phyloP scores from a whole-genome alignment of 2,113 vertebrate species.

The Tupaia tana region DNA sequence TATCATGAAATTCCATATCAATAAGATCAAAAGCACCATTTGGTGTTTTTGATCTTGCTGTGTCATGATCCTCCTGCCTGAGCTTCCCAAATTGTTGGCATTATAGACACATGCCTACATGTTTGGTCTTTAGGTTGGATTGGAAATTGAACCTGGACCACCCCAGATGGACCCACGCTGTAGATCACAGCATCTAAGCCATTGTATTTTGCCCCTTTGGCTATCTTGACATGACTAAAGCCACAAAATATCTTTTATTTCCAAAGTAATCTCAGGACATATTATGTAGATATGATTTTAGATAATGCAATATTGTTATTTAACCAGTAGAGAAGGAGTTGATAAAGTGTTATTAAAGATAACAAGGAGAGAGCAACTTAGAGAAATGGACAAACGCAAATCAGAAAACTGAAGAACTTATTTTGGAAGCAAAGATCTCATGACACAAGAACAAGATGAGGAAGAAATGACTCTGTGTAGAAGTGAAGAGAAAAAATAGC shows the following conservation, averaged over 20 bases:
- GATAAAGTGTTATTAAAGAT: not conserved
- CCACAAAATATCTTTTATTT: not conserved
- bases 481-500: conserved; percentile 67
- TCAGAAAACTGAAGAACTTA: conserved; percentile 55
- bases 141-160: no score
- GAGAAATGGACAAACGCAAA: not conserved
- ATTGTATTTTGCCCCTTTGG: not conserved
- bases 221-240: not conserved
- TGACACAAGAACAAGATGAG: conserved; percentile 47
- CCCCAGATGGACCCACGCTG: no score
- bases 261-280: not conserved
- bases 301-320: not conserved
- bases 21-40: not conserved
- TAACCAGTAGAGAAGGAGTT: not conserved
- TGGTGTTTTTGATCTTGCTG: no score
- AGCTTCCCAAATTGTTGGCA: no score
- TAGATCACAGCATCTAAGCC: no score
- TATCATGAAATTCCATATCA: not conserved
- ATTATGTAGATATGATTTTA: not conserved
- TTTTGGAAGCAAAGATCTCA: conserved; percentile 57
- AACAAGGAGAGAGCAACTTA: not conserved
- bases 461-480: conserved; percentile 58
- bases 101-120: no score
- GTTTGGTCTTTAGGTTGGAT: no score
- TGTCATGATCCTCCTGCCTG: no score